These are phyloP conservation scores for Bagarius yarrelli DNA, from an alignment of 2,113 vertebrate species.

Conservation along the genomic window DNA sequence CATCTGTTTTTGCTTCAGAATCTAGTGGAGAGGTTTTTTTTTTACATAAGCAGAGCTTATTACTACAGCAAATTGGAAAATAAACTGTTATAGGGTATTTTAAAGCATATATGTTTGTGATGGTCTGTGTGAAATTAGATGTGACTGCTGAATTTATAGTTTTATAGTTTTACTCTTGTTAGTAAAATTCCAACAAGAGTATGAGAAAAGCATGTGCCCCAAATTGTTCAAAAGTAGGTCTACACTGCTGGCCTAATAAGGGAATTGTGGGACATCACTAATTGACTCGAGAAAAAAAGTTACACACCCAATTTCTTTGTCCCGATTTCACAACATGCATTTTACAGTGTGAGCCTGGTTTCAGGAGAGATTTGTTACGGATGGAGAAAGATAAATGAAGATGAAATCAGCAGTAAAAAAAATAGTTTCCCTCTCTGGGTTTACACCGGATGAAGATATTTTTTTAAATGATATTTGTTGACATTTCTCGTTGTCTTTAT, in stretches of 20 bases:
- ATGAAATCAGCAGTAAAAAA: neutral
- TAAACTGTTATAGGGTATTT: too few relatives aligned
- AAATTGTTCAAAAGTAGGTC: slow-evolving; percentile 17
- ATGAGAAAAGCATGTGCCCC: neutral
- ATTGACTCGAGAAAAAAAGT: neutral
- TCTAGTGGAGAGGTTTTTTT: too few relatives aligned
- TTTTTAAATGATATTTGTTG: neutral
- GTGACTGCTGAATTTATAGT: neutral
- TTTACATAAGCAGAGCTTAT: too few relatives aligned
- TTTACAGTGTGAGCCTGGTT: neutral
- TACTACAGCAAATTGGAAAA: too few relatives aligned
- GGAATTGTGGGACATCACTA: slow-evolving; percentile 3
- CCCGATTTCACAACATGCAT: neutral
- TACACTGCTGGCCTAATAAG: neutral
- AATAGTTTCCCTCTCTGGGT: neutral
- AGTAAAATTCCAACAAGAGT: neutral
- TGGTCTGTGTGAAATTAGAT: too few relatives aligned
- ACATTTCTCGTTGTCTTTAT: neutral
- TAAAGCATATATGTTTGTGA: too few relatives aligned
- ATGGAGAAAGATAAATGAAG: neutral
- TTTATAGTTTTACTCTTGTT: slow-evolving; percentile 10
- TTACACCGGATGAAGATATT: neutral
- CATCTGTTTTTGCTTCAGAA: too few relatives aligned
- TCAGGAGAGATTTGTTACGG: neutral
- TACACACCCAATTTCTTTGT: neutral